Percentiles rank a stretch among this genome's conserved stretches.
Evolutionary conservation across 2,888 invertebrate species (phyloP).

Genomic region (Uloborus plumipes): DNA sequence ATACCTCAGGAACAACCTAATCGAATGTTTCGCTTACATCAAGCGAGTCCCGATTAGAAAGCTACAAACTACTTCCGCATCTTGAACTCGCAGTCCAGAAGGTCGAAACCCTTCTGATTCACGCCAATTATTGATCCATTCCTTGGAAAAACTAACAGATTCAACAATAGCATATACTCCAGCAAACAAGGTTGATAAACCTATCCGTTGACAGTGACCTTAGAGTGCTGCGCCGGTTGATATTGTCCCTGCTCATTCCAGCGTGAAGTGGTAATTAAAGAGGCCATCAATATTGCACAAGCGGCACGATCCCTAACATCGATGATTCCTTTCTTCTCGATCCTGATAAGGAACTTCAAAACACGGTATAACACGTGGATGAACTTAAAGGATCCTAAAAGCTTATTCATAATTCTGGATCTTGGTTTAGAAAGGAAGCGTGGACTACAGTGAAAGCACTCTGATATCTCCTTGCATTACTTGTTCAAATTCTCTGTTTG

Average conservation of each 20-base stretch:
- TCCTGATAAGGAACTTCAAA: not conserved
- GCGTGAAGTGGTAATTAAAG: slow-evolving; percentile 34
- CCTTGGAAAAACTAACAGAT: slow-evolving; percentile 1
- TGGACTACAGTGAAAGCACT: no score
- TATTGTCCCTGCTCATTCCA: slow-evolving; percentile 30
- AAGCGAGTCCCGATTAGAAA: no score
- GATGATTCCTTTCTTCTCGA: not conserved
- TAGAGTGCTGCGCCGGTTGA: not conserved
- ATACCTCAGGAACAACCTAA: no score
- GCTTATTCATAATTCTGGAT: no score
- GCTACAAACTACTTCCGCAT: slow-evolving; percentile 1
- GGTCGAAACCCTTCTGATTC: not conserved
- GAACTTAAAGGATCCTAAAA: not conserved
- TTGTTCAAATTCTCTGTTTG: no score
- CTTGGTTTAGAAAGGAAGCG: no score
- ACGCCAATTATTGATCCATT: not conserved
- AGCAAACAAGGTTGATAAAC: slow-evolving; percentile 11
- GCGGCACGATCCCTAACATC: not conserved
- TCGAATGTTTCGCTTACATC: no score
- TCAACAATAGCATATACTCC: not conserved
- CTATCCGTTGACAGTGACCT: slow-evolving; percentile 21
- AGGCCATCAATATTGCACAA: not conserved
- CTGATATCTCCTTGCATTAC: no score
- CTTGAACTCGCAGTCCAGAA: not conserved
- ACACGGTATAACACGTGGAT: slow-evolving; percentile 1